Percentiles rank a stretch among this genome's conserved stretches.
phyloP scores from a whole-genome alignment of 2,113 vertebrate species.

The Amblyornis subalaris region DNA sequence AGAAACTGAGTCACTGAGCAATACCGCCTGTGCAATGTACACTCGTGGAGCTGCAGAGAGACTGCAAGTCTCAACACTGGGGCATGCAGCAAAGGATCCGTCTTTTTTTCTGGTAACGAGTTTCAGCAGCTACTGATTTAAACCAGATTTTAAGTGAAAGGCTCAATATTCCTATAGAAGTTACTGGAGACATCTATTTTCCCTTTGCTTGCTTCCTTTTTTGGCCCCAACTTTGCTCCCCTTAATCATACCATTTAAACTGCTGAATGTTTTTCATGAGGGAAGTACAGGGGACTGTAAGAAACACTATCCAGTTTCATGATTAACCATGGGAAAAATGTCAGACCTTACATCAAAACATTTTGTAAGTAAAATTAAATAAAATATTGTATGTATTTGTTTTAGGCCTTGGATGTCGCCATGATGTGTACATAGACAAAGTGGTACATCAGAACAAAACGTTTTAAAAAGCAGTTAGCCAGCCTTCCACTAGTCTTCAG shows the following conservation, averaged over 20 bases:
- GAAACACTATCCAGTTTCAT: neutral
- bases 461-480: neutral
- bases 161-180: neutral
- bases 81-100: neutral
- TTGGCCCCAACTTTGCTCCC: constrained; percentile 11
- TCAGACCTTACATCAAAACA: constrained; percentile 6
- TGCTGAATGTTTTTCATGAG: neutral
- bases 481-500: neutral
- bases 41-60: neutral
- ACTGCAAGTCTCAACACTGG: neutral
- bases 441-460: neutral
- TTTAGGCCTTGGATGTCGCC: neutral
- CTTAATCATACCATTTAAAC: constrained; percentile 18
- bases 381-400: neutral
- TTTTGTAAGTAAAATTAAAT: constrained; percentile 9
- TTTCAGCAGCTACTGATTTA: constrained; percentile 52
- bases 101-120: neutral
- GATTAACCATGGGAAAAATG: constrained; percentile 38
- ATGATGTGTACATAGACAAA: neutral
- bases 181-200: constrained; percentile 8
- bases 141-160: constrained; percentile 37
- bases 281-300: neutral
- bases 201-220: neutral
- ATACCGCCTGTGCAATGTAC: neutral
- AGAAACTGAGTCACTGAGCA: neutral